Conservation (phyloP, 2,888 invertebrate species). For the Cinara cedri region DNA sequence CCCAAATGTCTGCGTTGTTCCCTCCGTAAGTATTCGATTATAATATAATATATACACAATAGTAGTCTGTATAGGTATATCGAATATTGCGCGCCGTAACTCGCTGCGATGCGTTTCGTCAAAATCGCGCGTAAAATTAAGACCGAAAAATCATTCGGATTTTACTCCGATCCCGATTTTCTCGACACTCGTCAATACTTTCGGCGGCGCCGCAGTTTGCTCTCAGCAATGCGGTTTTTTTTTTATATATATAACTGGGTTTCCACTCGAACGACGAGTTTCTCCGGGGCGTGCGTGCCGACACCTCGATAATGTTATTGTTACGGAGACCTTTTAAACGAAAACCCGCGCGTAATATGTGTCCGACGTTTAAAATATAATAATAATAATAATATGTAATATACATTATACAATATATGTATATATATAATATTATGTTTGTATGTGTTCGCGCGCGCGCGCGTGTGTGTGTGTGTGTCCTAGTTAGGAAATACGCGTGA, state of each 20-base stretch:
- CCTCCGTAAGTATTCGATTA: constrained; percentile 39
- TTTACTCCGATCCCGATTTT: neutral
- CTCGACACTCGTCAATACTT: no score
- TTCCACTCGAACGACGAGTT: constrained; percentile 37
- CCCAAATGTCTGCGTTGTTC: constrained; percentile 43
- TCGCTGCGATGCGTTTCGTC: neutral
- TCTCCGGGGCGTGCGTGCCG: neutral
- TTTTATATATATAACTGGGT: neutral
- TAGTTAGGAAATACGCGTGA: constrained; percentile 55
- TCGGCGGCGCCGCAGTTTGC: no score
- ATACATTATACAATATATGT: no score
- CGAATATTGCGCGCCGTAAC: neutral
- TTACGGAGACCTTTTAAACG: constrained; percentile 30
- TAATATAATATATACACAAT: no score
- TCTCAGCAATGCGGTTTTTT: no score
- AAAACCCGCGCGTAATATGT: constrained; percentile 11
- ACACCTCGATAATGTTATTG: neutral
- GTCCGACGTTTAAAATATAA: no score
- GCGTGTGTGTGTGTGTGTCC: constrained; percentile 30
- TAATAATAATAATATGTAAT: no score
- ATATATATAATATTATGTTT: neutral
- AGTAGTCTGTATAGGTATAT: no score
- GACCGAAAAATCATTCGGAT: no score
- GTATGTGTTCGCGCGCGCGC: no score
- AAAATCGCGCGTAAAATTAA: no score